phyloP scores from a whole-genome alignment of 2,888 invertebrate genomes.

The Bellardia pandia region DNA sequence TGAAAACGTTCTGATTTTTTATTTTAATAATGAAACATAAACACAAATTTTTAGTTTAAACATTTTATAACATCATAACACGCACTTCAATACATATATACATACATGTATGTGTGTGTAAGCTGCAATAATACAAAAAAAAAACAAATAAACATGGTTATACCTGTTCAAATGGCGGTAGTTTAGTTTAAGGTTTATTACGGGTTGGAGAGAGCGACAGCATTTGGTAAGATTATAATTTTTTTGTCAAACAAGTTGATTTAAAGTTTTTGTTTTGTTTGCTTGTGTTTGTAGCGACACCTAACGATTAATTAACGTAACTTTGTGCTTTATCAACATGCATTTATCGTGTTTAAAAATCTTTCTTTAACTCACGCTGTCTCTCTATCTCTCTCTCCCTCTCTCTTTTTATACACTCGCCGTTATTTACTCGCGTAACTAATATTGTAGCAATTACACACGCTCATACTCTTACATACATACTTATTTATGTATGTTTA shows the following conservation, averaged over 20 bases:
- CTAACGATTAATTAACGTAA: slow-evolving; percentile 80
- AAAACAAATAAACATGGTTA: neutral
- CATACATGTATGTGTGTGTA: neutral
- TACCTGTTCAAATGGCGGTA: neutral
- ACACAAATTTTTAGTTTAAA: slow-evolving; percentile 38
- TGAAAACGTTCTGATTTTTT: slow-evolving; percentile 29
- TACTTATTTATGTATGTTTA: neutral
- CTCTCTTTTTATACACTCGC: neutral
- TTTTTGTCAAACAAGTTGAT: slow-evolving; percentile 34
- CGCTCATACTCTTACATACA: neutral
- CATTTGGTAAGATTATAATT: slow-evolving; percentile 17
- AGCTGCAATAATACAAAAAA: neutral
- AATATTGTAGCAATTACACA: neutral
- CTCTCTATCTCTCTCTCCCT: neutral
- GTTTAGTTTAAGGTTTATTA: neutral
- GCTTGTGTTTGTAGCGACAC: slow-evolving; percentile 76
- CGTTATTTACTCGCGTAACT: neutral
- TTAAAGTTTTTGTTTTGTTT: slow-evolving; percentile 41
- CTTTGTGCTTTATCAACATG: slow-evolving; percentile 73
- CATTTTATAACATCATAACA: slow-evolving; percentile 62
- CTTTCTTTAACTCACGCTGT: neutral
- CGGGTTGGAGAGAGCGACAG: neutral
- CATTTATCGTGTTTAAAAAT: slow-evolving; percentile 71
- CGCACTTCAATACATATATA: slow-evolving; percentile 38
- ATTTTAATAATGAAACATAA: slow-evolving; percentile 44